Conservation (phyloP, 1,140 invertebrate genomes). For the Euura saliciscinereae region DNA sequence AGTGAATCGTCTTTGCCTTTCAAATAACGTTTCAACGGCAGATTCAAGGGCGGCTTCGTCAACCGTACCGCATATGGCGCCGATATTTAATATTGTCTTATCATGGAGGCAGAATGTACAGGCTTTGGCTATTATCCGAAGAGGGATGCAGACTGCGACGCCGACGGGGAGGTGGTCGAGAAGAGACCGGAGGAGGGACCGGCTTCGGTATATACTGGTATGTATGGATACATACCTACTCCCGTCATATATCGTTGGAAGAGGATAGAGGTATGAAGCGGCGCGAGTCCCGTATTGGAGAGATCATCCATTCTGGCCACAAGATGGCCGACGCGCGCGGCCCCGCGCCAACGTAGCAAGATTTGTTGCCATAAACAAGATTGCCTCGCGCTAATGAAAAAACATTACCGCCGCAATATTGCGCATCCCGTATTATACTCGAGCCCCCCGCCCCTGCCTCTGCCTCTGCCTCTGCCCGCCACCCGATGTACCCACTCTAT, state of each 20-base stretch:
- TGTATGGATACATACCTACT: slow-evolving; percentile 28
- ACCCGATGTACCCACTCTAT: background rate
- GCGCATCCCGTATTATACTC: slow-evolving; percentile 21
- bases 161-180: slow-evolving; percentile 2
- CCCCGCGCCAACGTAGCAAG: slow-evolving; percentile 31
- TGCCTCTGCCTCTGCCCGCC: too few species aligned
- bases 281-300: slow-evolving; percentile 24
- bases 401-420: slow-evolving; percentile 52
- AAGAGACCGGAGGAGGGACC: background rate
- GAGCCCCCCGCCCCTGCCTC: too few species aligned
- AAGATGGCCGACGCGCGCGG: slow-evolving; percentile 29
- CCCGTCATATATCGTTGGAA: slow-evolving; percentile 34
- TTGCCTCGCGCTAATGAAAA: slow-evolving; percentile 52
- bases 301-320: slow-evolving; percentile 29
- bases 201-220: slow-evolving; percentile 23
- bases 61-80: too few species aligned
- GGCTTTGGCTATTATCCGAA: too few species aligned
- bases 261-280: slow-evolving; percentile 17
- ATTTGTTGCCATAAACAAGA: slow-evolving; percentile 54
- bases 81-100: too few species aligned
- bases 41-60: too few species aligned
- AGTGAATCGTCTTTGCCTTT: too few species aligned
- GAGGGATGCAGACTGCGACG: slow-evolving; percentile 13
- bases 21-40: too few species aligned
- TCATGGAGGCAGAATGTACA: background rate